Percentiles rank a stretch among this genome's conserved stretches.
Conservation (phyloP, 1,140 invertebrate genomes). For the Diachasmimorpha longicaudata region DNA sequence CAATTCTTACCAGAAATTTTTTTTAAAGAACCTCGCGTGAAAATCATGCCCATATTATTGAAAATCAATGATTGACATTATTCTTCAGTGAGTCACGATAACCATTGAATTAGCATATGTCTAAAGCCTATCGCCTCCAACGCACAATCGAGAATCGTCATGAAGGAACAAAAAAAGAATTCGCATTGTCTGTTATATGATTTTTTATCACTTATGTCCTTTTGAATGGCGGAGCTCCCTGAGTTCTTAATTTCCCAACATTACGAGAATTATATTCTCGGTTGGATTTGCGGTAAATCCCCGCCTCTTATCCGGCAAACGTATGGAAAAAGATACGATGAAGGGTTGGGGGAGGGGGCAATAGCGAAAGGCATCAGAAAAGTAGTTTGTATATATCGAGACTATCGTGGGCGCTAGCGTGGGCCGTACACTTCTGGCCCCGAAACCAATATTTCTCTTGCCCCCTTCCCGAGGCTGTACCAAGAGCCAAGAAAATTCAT, state of each 20-base stretch:
- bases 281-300: not conserved
- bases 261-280: not conserved
- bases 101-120: not conserved
- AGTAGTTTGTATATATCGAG: not conserved
- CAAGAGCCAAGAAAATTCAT: not conserved
- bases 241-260: not conserved
- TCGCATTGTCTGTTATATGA: not conserved
- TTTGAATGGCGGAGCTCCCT: not conserved
- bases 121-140: not conserved
- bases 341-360: not conserved
- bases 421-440: constrained; percentile 20
- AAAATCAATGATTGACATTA: not conserved
- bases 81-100: not conserved
- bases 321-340: not conserved
- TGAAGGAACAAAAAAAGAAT: not conserved
- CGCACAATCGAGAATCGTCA: not conserved
- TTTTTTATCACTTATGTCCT: not conserved
- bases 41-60: too few species aligned
- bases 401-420: constrained; percentile 17
- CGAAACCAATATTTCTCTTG: constrained; percentile 12
- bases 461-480: not conserved
- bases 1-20: not conserved
- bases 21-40: too few species aligned
- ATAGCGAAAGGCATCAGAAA: constrained; percentile 15
- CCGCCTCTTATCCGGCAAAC: not conserved